phyloP scores from a whole-genome alignment of 2,888 invertebrate genomes.

The Phlogophora meticulosa region DNA sequence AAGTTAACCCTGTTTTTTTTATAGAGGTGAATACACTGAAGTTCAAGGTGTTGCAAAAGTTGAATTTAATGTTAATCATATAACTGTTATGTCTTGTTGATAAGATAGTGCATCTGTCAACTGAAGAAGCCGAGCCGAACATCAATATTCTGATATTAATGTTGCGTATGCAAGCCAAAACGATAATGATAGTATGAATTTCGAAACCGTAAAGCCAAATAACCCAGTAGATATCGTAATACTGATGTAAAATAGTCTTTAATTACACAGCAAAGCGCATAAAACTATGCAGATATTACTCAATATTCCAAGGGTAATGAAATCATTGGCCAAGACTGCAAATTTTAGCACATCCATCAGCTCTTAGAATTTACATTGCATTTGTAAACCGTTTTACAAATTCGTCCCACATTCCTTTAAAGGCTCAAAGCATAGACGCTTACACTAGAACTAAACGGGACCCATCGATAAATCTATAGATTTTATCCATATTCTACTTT shows the following conservation, averaged over 20 bases:
- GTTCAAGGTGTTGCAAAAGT: constrained; percentile 5
- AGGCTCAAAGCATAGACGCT: constrained; percentile 38
- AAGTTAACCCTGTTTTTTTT: constrained; percentile 22
- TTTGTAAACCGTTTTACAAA: constrained; percentile 27
- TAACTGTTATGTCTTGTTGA: neutral
- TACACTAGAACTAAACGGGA: constrained; percentile 52
- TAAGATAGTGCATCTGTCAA: neutral
- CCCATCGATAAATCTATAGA: constrained; percentile 55
- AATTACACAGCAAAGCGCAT: constrained; percentile 26
- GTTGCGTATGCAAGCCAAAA: neutral
- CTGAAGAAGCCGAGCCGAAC: neutral
- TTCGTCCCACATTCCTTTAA: constrained; percentile 41
- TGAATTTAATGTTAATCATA: neutral
- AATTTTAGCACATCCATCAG: constrained; percentile 38
- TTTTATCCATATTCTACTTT: constrained; percentile 59
- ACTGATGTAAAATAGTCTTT: constrained; percentile 20
- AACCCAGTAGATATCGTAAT: neutral
- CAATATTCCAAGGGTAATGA: constrained; percentile 34
- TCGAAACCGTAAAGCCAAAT: constrained; percentile 4
- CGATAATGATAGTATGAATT: neutral
- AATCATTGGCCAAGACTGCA: constrained; percentile 23
- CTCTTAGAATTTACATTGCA: constrained; percentile 21
- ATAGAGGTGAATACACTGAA: constrained; percentile 31
- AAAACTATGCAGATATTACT: constrained; percentile 34
- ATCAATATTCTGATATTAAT: neutral